Conservation (phyloP, 2,797 vertebrate genomes). For the Hydrolagus colliei region DNA sequence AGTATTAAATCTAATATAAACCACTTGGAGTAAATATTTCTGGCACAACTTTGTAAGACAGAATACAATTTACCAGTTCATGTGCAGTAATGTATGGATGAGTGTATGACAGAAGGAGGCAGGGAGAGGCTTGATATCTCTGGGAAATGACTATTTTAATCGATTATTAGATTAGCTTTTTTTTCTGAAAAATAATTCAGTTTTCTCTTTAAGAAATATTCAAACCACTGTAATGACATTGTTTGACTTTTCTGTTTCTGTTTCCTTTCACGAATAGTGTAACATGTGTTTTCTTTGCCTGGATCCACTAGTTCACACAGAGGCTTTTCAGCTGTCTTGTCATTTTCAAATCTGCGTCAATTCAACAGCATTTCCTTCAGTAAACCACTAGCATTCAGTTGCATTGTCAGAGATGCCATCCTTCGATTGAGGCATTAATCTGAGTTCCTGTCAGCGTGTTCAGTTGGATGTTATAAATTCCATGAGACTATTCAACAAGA, state of each 20-base stretch:
- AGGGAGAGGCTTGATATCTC: neutral
- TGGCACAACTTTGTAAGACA: neutral
- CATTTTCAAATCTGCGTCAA: no score
- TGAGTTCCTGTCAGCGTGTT: no score
- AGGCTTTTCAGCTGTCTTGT: neutral
- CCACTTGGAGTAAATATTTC: neutral
- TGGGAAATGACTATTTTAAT: neutral
- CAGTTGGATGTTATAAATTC: no score
- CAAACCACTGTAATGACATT: neutral
- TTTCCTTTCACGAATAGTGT: neutral
- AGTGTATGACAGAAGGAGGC: neutral
- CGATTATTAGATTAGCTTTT: no score
- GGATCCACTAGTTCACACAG: neutral
- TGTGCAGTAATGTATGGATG: neutral
- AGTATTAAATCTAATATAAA: constrained; percentile 3
- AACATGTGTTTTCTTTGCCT: neutral
- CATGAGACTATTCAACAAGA: no score
- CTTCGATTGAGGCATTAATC: no score
- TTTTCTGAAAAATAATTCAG: neutral
- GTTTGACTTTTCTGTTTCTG: neutral
- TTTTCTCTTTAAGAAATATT: neutral
- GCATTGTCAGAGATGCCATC: no score
- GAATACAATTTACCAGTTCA: no score
- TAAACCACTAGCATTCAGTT: no score
- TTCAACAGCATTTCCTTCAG: no score